A percentile compares a stretch with the other conserved stretches of the same genome.
Evolutionary conservation across 2,113 vertebrate genomes (phyloP).

Genomic region (Alethe castanea): DNA sequence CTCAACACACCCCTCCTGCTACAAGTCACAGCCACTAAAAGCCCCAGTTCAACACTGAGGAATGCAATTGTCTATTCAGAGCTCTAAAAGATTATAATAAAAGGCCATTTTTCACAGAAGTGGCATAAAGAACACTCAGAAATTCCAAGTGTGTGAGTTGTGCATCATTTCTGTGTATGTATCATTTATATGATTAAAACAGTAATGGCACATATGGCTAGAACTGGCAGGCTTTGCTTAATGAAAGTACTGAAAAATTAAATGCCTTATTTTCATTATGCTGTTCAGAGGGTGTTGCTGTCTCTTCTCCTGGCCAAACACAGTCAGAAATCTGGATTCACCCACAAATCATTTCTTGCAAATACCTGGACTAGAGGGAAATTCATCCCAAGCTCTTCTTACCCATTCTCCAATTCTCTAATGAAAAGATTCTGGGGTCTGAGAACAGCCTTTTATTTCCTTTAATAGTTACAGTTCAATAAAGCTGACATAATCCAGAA

Average conservation of each 20-base stretch:
- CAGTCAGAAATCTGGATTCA: constrained; percentile 10
- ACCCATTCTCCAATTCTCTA: not conserved
- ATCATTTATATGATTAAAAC: not conserved
- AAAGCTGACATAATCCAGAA: constrained; percentile 50
- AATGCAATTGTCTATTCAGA: not conserved
- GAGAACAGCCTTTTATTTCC: constrained; percentile 7
- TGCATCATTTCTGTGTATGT: not conserved
- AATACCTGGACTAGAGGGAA: constrained; percentile 17
- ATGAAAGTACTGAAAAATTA: constrained; percentile 11
- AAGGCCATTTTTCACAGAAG: not conserved
- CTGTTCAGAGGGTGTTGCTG: not conserved
- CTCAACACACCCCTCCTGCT: not conserved
- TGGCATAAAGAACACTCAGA: not conserved
- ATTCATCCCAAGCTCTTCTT: constrained; percentile 1
- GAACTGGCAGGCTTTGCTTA: not conserved
- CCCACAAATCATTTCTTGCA: constrained; percentile 29
- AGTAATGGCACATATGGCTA: not conserved
- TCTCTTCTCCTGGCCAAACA: not conserved
- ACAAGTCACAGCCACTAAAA: not conserved
- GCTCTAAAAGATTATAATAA: not conserved
- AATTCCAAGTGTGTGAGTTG: not conserved
- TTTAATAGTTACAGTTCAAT: constrained; percentile 39
- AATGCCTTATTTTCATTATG: not conserved
- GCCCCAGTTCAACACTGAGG: not conserved
- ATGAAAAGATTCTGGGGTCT: not conserved